These are phyloP conservation scores for Campylorhamphus procurvoides DNA, from an alignment of 2,113 vertebrate species.

Conservation along the genomic window DNA sequence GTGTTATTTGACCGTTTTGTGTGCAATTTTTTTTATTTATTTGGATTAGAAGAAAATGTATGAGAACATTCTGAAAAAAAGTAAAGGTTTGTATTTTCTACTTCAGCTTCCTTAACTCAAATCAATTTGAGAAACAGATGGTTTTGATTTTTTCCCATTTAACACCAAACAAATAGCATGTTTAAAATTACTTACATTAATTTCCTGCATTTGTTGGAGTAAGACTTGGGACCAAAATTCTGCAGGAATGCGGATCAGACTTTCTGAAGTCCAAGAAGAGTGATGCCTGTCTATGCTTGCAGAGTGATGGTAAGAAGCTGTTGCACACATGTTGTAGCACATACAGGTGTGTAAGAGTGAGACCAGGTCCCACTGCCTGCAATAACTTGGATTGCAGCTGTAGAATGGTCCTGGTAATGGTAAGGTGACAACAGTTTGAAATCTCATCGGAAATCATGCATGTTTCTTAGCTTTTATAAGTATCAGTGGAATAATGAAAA, in stretches of 20 bases:
- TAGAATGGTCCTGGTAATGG: neutral
- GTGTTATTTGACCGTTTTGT: neutral
- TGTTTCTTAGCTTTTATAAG: neutral
- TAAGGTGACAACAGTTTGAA: neutral
- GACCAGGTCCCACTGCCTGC: neutral
- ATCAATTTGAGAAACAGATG: neutral
- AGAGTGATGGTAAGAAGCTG: neutral
- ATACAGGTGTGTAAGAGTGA: neutral
- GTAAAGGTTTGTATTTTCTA: neutral
- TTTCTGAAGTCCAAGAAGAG: neutral
- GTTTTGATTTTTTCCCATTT: neutral
- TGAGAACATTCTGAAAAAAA: neutral
- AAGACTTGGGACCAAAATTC: neutral
- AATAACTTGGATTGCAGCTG: neutral
- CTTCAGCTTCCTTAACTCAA: neutral
- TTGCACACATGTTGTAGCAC: neutral
- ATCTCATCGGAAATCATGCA: neutral
- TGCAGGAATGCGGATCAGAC: neutral
- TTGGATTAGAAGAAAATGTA: neutral
- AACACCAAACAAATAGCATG: neutral
- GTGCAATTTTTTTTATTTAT: neutral
- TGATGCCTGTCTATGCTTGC: neutral
- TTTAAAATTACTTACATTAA: neutral
- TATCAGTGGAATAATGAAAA: neutral
- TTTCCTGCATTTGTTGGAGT: neutral